These are phyloP conservation scores for Mayetiola destructor DNA, from an alignment of 2,888 invertebrate species.

Conservation along the genomic window DNA sequence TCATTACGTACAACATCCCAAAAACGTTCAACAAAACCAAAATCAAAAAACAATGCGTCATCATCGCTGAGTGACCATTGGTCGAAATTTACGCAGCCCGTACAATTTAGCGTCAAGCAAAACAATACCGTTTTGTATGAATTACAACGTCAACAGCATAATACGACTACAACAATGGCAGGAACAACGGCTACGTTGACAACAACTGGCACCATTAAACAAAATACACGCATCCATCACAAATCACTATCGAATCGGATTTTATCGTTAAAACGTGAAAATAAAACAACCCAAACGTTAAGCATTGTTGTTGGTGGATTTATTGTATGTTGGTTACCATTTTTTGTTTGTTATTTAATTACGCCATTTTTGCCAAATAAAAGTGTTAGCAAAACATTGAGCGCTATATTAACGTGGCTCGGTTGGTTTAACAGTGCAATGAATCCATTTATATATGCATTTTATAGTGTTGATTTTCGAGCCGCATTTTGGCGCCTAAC, in stretches of 20 bases:
- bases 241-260: conserved; percentile 39
- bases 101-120: conserved; percentile 10
- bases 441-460: conserved; percentile 83
- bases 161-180: no score
- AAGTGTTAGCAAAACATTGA: conserved; percentile 46
- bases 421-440: conserved; percentile 85
- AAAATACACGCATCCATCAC: conserved; percentile 23
- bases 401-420: conserved; percentile 70
- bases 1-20: background rate
- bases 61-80: background rate
- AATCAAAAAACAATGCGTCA: conserved; percentile 6
- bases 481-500: conserved; percentile 77
- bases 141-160: background rate
- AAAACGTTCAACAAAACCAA: conserved; percentile 1
- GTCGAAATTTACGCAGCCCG: background rate
- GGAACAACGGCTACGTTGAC: no score
- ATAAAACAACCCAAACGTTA: conserved; percentile 75
- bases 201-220: background rate
- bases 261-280: conserved; percentile 57
- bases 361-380: conserved; percentile 59
- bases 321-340: conserved; percentile 77
- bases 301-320: conserved; percentile 83
- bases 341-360: conserved; percentile 67
- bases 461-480: conserved; percentile 76
- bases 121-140: conserved; percentile 4